These are phyloP conservation scores for Acholoe squamosa DNA, from an alignment of 2,888 invertebrate genomes.

Conservation along the genomic window DNA sequence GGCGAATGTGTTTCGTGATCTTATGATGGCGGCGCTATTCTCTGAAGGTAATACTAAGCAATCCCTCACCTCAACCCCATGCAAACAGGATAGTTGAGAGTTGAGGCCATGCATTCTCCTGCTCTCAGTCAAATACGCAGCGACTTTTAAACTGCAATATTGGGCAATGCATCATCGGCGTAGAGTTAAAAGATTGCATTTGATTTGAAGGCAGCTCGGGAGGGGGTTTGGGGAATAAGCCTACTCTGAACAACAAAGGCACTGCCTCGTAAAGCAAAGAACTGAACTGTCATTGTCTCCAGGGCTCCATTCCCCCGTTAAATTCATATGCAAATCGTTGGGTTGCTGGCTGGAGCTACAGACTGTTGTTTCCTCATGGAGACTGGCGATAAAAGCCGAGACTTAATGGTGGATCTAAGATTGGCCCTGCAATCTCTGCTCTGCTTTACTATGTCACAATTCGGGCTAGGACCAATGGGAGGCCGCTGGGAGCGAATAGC, in stretches of 20 bases:
- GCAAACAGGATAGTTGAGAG: neutral
- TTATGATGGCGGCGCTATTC: no score
- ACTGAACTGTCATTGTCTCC: neutral
- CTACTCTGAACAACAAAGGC: neutral
- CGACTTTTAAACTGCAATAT: constrained; percentile 28
- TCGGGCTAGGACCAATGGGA: no score
- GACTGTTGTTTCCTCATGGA: neutral
- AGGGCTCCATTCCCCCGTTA: neutral
- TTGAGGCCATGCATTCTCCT: neutral
- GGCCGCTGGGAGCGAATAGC: neutral
- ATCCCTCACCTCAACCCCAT: neutral
- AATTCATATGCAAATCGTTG: neutral
- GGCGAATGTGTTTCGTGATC: no score
- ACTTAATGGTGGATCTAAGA: neutral
- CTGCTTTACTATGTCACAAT: neutral
- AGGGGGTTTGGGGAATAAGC: no score
- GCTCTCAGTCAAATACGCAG: neutral
- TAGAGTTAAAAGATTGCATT: neutral
- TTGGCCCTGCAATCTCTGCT: constrained; percentile 20
- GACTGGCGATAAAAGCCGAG: neutral
- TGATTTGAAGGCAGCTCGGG: neutral
- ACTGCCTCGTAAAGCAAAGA: neutral
- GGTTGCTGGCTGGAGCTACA: neutral
- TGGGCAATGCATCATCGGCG: constrained; percentile 1
- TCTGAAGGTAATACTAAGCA: neutral